Evolutionary conservation across 1,140 invertebrate species (phyloP).

Genomic region (Microplitis mediator): DNA sequence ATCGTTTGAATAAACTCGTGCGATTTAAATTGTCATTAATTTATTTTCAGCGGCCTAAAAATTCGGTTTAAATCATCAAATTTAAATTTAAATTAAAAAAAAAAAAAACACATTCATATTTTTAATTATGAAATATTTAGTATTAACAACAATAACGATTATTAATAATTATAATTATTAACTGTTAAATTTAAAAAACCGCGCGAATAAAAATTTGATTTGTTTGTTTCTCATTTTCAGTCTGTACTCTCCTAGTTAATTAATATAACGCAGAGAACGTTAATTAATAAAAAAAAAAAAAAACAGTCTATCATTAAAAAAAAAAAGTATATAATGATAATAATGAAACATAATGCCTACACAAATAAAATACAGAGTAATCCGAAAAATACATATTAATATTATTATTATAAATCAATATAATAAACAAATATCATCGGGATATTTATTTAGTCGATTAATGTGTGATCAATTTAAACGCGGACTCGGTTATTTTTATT

Average conservation of each 20-base stretch:
- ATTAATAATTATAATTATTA: conserved; percentile 18
- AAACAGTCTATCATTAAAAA: conserved; percentile 11
- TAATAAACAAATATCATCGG: no score
- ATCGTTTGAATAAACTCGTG: no score
- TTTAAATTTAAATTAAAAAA: background rate
- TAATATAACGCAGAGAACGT: conserved; percentile 38
- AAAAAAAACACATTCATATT: background rate
- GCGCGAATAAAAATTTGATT: conserved; percentile 52
- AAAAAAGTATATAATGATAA: background rate
- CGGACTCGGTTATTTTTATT: no score
- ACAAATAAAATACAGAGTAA: conserved; percentile 3
- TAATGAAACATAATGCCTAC: conserved; percentile 4
- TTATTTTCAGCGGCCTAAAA: no score
- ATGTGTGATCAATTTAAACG: no score
- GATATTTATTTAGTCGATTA: no score
- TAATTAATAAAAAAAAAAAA: conserved; percentile 7
- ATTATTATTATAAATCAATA: no score
- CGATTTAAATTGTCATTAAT: no score
- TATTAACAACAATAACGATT: background rate
- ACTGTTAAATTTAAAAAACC: conserved; percentile 35
- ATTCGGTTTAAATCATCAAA: background rate
- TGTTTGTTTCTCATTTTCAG: conserved; percentile 48
- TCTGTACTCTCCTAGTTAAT: conserved; percentile 60
- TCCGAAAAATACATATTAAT: background rate
- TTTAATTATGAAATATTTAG: background rate